A percentile compares a stretch with the other conserved stretches of the same genome.
These are phyloP conservation scores for Chiloscyllium plagiosum DNA, from an alignment of 2,113 vertebrate genomes.

Conservation along the genomic window DNA sequence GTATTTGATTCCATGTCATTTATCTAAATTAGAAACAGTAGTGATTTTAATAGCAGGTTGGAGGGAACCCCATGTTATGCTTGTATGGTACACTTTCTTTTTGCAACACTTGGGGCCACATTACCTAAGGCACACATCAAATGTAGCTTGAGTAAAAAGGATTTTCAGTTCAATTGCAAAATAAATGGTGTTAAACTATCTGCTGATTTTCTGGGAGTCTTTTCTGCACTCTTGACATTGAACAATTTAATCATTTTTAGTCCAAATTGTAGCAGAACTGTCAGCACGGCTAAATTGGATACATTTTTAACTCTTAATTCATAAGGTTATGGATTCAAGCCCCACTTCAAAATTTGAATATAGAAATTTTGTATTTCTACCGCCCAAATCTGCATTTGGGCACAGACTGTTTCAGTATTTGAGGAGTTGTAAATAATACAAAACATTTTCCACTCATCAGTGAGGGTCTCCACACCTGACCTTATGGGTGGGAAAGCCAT, in stretches of 20 bases:
- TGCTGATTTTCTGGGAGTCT: neutral
- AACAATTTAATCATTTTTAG: neutral
- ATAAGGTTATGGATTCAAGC: neutral
- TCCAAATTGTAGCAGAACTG: neutral
- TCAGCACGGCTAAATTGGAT: neutral
- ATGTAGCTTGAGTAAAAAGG: neutral
- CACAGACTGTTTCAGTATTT: no score
- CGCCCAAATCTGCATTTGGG: no score
- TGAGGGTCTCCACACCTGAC: no score
- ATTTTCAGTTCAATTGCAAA: neutral
- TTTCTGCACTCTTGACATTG: neutral
- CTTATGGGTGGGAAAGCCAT: no score
- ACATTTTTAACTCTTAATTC: neutral
- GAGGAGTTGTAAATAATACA: no score
- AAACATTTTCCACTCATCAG: no score
- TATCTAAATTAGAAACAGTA: neutral
- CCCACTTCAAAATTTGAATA: neutral
- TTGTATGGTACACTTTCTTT: neutral
- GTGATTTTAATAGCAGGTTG: neutral
- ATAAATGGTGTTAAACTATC: neutral
- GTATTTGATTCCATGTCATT: neutral
- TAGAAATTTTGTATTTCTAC: neutral
- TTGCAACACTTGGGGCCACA: neutral
- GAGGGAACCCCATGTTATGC: neutral
- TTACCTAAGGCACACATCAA: neutral